Conservation (phyloP, 2,888 invertebrate species). For the Synergus itoensis region DNA sequence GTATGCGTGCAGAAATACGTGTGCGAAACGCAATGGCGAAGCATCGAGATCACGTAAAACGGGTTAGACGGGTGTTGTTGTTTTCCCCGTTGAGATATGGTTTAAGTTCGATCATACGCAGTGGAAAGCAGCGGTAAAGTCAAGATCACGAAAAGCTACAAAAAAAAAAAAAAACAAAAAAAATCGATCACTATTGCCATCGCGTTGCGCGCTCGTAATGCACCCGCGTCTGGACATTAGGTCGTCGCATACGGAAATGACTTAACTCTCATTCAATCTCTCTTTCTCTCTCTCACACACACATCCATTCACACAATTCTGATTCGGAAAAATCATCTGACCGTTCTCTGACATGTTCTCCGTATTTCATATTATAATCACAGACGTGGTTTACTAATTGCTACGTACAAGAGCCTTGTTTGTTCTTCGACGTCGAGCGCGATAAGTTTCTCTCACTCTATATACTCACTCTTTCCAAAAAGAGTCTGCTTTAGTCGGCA, state of each 20-base stretch:
- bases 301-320: conserved; percentile 4
- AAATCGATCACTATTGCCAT: conserved; percentile 2
- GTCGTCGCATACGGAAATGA: conserved; percentile 41
- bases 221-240: conserved; percentile 41
- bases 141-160: neutral
- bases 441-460: conserved; percentile 58
- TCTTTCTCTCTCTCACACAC: conserved; percentile 40
- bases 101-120: neutral
- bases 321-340: conserved; percentile 39
- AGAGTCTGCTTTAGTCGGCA: conserved; percentile 35
- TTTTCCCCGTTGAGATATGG: neutral
- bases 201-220: neutral
- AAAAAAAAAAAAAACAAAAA: too few relatives aligned
- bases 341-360: conserved; percentile 54
- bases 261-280: conserved; percentile 33
- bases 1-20: conserved; percentile 39
- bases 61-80: neutral
- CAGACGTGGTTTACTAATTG: conserved; percentile 73
- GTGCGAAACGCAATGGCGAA: neutral
- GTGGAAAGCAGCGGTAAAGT: neutral
- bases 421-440: conserved; percentile 64
- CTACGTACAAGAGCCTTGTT: conserved; percentile 71
- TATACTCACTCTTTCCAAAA: conserved; percentile 25
- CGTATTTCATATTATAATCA: conserved; percentile 72
- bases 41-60: conserved; percentile 22